These are phyloP conservation scores for Phaethornis superciliosus DNA, from an alignment of 2,113 vertebrate genomes.

Conservation along the genomic window DNA sequence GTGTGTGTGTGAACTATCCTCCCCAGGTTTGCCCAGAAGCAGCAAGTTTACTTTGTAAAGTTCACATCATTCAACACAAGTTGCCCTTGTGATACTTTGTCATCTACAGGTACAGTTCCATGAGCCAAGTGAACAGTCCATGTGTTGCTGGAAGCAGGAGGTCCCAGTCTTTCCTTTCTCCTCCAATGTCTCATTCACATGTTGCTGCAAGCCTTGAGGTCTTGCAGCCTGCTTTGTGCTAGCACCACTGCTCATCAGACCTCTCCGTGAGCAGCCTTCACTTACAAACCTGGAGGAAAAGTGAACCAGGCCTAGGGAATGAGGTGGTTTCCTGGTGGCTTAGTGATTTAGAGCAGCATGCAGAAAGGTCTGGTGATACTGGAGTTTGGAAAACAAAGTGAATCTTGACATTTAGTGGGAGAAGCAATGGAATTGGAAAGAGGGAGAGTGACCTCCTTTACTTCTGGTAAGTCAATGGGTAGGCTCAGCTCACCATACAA, in stretches of 20 bases:
- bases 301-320: background rate
- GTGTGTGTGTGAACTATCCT: background rate
- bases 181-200: accelerated
- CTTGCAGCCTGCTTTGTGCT: background rate
- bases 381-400: background rate
- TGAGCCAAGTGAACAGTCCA: background rate
- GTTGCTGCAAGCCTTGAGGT: background rate
- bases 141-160: background rate
- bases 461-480: background rate
- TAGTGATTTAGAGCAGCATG: background rate
- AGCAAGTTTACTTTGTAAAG: background rate
- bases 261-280: background rate
- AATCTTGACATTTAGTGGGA: background rate
- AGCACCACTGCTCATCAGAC: background rate
- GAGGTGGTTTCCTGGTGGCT: background rate
- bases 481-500: background rate
- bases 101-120: background rate
- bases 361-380: background rate
- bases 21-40: background rate
- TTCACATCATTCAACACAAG: background rate
- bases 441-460: background rate
- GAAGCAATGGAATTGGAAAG: background rate
- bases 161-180: background rate
- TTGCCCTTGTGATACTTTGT: background rate
- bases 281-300: background rate